These are phyloP conservation scores for Drosophila littoralis DNA, from an alignment of 1,140 invertebrate genomes.

Conservation along the genomic window DNA sequence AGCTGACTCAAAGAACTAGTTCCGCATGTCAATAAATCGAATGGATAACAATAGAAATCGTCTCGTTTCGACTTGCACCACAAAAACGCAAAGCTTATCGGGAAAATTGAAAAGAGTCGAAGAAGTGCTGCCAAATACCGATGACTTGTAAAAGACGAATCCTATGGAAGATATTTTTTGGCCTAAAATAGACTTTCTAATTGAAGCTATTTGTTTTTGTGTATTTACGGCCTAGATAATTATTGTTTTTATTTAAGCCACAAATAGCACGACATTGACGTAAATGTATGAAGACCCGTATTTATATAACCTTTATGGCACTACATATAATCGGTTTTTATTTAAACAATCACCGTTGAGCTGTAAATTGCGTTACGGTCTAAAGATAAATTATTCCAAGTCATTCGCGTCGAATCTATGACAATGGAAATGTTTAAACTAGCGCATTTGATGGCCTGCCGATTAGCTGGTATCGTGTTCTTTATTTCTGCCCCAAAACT, in stretches of 20 bases:
- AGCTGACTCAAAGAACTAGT: too few relatives aligned
- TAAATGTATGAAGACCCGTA: slow-evolving; percentile 12
- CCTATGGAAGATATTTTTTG: neutral
- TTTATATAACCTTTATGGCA: slow-evolving; percentile 50
- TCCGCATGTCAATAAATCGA: too few relatives aligned
- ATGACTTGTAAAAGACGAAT: neutral
- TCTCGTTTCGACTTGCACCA: too few relatives aligned
- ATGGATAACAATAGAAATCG: too few relatives aligned
- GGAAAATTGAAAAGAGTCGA: too few relatives aligned
- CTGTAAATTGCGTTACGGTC: slow-evolving; percentile 59
- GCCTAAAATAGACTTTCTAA: slow-evolving; percentile 15
- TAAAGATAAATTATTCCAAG: slow-evolving; percentile 69
- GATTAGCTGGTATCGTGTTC: slow-evolving; percentile 42
- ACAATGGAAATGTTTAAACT: slow-evolving; percentile 51
- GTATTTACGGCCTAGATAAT: slow-evolving; percentile 10
- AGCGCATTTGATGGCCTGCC: slow-evolving; percentile 33
- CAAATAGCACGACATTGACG: slow-evolving; percentile 13
- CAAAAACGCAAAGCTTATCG: too few relatives aligned
- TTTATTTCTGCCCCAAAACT: slow-evolving; percentile 2
- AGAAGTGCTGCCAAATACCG: neutral
- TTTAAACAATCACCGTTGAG: slow-evolving; percentile 75
- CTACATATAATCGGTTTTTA: slow-evolving; percentile 61
- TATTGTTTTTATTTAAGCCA: neutral
- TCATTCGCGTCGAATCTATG: slow-evolving; percentile 40
- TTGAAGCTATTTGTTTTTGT: neutral